Percentiles rank a stretch among this genome's conserved stretches.
phyloP scores from a whole-genome alignment of 2,113 vertebrate species.

The Ranitomeya imitator region DNA sequence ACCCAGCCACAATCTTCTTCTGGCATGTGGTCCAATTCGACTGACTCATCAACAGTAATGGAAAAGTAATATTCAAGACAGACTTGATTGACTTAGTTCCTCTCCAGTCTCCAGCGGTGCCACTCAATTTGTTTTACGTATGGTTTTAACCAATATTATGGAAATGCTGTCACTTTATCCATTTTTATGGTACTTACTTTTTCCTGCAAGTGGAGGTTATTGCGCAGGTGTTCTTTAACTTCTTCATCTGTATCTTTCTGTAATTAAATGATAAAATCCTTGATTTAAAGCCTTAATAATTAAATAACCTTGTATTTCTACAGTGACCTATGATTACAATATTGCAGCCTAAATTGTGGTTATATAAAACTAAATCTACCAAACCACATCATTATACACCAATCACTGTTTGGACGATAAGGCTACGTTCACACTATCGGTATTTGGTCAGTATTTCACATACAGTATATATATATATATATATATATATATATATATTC shows the following conservation, averaged over 20 bases:
- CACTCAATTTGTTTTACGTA: too few relatives aligned
- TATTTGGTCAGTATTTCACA: too few relatives aligned
- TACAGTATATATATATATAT: too few relatives aligned
- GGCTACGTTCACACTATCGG: too few relatives aligned
- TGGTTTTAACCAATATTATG: neutral
- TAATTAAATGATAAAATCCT: slow-evolving; percentile 27
- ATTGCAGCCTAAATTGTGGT: neutral
- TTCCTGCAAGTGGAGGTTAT: slow-evolving; percentile 92
- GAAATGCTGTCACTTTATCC: neutral
- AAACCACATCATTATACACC: neutral
- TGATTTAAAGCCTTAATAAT: neutral
- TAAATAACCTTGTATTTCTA: neutral
- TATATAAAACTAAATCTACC: neutral
- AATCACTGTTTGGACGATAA: too few relatives aligned
- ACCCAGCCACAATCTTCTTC: too few relatives aligned
- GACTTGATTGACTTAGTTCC: too few relatives aligned
- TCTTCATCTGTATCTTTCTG: slow-evolving; percentile 97
- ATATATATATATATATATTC: too few relatives aligned
- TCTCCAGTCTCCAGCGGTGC: too few relatives aligned
- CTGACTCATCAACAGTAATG: too few relatives aligned
- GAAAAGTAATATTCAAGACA: too few relatives aligned
- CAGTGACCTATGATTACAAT: neutral
- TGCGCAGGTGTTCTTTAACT: slow-evolving; percentile 90
- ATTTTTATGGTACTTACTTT: slow-evolving; percentile 78
- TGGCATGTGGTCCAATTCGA: too few relatives aligned